Percentiles rank a stretch among this genome's conserved stretches.
Conservation (phyloP, 1,140 invertebrate genomes). For the Drosophila novamexicana region DNA sequence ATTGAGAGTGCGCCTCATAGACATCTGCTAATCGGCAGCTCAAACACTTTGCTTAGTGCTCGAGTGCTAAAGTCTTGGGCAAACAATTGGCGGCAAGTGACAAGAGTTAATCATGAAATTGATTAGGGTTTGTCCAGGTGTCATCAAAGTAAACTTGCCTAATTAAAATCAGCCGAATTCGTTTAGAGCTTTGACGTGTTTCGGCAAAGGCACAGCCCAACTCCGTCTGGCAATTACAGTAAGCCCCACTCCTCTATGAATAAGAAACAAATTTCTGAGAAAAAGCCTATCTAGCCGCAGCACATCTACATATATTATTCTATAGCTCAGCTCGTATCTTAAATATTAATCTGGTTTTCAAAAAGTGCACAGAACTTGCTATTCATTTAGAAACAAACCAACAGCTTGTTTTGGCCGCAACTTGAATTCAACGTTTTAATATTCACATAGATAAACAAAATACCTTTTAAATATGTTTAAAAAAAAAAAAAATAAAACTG, state of each 20-base stretch:
- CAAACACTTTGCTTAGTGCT: slow-evolving; percentile 60
- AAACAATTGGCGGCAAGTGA: slow-evolving; percentile 64
- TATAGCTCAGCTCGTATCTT: neutral
- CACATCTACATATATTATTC: neutral
- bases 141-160: slow-evolving; percentile 49
- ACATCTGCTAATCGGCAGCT: slow-evolving; percentile 47
- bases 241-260: neutral
- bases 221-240: slow-evolving; percentile 5
- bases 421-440: slow-evolving; percentile 13
- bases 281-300: neutral
- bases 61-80: slow-evolving; percentile 51
- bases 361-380: slow-evolving; percentile 2
- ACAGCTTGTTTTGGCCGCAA: neutral
- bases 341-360: neutral
- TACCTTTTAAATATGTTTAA: neutral
- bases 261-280: neutral
- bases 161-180: slow-evolving; percentile 65
- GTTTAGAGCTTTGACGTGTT: slow-evolving; percentile 32
- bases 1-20: slow-evolving; percentile 34
- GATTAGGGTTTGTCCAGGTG: slow-evolving; percentile 44
- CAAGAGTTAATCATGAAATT: slow-evolving; percentile 39
- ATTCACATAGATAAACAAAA: slow-evolving; percentile 3
- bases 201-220: neutral
- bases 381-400: neutral
- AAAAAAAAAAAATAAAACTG: too few relatives aligned